Conservation (phyloP, 2,888 invertebrate species). For the Aleiodes alternator region DNA sequence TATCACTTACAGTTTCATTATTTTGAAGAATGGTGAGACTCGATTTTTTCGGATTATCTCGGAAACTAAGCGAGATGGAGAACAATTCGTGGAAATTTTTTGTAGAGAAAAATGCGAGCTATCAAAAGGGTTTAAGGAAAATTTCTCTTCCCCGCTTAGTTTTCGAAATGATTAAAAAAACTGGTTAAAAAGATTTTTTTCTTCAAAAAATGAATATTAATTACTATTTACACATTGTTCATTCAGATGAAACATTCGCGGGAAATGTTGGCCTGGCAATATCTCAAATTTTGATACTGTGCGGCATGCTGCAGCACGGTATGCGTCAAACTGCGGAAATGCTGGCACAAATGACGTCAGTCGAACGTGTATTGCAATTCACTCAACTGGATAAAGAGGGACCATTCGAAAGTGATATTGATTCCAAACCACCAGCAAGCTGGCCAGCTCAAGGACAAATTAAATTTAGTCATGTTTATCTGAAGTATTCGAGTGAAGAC, state of each 20-base stretch:
- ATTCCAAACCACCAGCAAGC: conserved; percentile 77
- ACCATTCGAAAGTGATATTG: conserved; percentile 79
- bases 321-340: conserved; percentile 88
- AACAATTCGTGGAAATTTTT: not conserved
- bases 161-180: too few relatives aligned
- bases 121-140: too few relatives aligned
- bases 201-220: too few relatives aligned
- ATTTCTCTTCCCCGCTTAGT: too few relatives aligned
- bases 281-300: conserved; percentile 84
- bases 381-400: conserved; percentile 85
- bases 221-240: conserved; percentile 7
- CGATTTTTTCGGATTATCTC: not conserved
- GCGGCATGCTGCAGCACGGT: conserved; percentile 89
- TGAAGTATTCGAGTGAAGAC: conserved; percentile 80
- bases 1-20: conserved; percentile 81
- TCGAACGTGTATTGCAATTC: conserved; percentile 89
- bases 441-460: conserved; percentile 85
- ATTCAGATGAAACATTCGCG: conserved; percentile 75
- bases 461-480: conserved; percentile 79
- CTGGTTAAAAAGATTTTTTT: too few relatives aligned
- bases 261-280: conserved; percentile 85
- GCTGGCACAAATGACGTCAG: conserved; percentile 86
- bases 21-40: conserved; percentile 78
- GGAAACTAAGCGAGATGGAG: not conserved
- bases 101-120: too few relatives aligned